Conservation (phyloP, 2,888 invertebrate species). For the Zygaena filipendulae region DNA sequence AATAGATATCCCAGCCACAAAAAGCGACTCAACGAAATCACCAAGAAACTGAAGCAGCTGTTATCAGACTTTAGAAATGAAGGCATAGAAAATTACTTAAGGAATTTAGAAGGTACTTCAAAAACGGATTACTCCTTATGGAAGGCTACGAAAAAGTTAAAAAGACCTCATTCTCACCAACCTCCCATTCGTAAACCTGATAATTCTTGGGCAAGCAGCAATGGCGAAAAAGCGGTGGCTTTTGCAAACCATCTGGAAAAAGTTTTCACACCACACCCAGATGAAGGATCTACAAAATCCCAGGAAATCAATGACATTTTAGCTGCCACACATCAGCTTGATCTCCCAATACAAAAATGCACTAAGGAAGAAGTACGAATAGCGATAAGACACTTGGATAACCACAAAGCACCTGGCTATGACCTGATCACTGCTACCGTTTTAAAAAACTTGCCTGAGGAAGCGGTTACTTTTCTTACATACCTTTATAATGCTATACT, state of each 20-base stretch:
- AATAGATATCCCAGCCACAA: background rate
- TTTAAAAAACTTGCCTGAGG: constrained; percentile 12
- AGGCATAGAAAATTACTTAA: background rate
- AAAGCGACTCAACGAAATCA: background rate
- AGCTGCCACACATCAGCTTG: background rate
- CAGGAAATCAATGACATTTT: background rate
- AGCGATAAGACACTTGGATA: constrained; percentile 3
- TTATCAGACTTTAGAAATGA: background rate
- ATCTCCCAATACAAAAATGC: background rate
- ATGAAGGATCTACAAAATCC: background rate
- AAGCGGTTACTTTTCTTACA: constrained; percentile 8
- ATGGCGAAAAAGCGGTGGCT: background rate
- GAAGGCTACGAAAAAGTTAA: background rate
- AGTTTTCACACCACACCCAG: background rate
- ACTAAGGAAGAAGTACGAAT: constrained; percentile 3
- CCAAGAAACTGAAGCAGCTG: background rate
- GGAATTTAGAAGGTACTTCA: background rate
- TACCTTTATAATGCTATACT: constrained; percentile 13
- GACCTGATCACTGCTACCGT: constrained; percentile 10
- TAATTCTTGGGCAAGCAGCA: background rate
- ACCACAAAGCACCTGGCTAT: constrained; percentile 12
- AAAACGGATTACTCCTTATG: background rate
- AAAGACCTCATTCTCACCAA: background rate
- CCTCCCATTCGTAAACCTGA: background rate
- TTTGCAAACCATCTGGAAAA: background rate